Base-by-base conservation (phyloP, 2,113 vertebrate species). In the Phrynocephalus versicolor region DNA sequence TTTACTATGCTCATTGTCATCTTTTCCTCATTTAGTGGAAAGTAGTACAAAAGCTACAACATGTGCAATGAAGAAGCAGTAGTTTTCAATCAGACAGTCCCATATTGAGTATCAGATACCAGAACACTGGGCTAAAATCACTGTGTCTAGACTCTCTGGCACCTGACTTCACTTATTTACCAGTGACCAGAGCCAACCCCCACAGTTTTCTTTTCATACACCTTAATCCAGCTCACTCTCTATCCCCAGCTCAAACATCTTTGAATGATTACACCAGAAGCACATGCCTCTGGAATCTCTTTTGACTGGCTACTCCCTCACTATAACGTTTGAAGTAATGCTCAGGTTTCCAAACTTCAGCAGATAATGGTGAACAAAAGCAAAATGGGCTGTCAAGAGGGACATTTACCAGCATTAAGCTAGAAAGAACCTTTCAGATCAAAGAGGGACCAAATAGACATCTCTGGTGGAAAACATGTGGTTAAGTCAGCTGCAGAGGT, bases 71-170 rank as follows among this genome's bases (percentile, higher is more conserved):
- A 98, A 97, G 97, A 98, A 95, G 96, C 96, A 97, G 95, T 93
- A 96, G 94, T 95, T 96, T 95, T 97, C 97, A 97, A 97, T 97
- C 97, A 97, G 96, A 96, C 96, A 96, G 96, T 97, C 97, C 97
- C 97, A 97, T 95, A 95, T 96, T 94, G 97, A 97, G 97, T 98
- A 99, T 99, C 98, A 97, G 97, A 97, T 99, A 97, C 97, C 98
- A 97, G 96, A 96, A 97, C 96, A 96, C 97, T 95, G 92, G 97
- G 96, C 97, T 97, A 96, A 97, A 99, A 98, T 98, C 98, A 97
- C 96, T 90, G 94, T 95, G 98, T 98, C 98, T 99, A 99, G 98
- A 99, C 98, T 98, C 97, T 98, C 97, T 98, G 98, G 98, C 98
- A 99, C 98, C 98, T 98, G 98, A 96, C 96, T 98, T 97, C 97